A percentile compares a stretch with the other conserved stretches of the same genome.
Evolutionary conservation across 2,888 invertebrate genomes (phyloP).

Genomic region (Rotaria socialis): DNA sequence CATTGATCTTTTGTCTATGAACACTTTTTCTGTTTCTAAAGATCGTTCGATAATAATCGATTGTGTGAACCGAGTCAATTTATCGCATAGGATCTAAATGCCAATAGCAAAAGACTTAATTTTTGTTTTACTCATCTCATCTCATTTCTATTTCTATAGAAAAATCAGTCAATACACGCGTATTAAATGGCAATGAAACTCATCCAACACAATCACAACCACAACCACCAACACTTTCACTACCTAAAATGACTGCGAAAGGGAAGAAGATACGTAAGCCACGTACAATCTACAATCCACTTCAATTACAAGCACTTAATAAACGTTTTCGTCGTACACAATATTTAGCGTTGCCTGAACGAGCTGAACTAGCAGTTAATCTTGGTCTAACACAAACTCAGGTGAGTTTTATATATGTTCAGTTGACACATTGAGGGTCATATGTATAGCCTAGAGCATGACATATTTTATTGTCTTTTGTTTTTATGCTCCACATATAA

Average conservation of each 20-base stretch:
- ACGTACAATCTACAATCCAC: slow-evolving; percentile 6
- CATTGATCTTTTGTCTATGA: neutral
- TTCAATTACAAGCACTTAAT: slow-evolving; percentile 1
- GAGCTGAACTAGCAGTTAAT: neutral
- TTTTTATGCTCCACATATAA: neutral
- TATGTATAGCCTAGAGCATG: slow-evolving; percentile 10
- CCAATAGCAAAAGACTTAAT: neutral
- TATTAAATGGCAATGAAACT: neutral
- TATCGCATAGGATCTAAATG: neutral
- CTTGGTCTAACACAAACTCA: slow-evolving; percentile 19
- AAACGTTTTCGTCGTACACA: slow-evolving; percentile 14
- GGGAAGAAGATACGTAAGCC: neutral
- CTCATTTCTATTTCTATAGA: neutral
- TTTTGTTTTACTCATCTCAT: neutral
- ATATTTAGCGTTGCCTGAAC: slow-evolving; percentile 18
- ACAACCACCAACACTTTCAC: neutral
- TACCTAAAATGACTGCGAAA: neutral
- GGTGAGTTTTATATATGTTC: neutral
- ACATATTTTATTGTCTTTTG: slow-evolving; percentile 8
- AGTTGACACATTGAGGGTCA: slow-evolving; percentile 10
- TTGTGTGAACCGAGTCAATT: neutral
- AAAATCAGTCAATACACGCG: neutral
- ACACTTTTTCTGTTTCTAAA: too few relatives aligned
- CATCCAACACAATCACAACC: neutral
- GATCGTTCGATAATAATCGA: neutral